Base-by-base conservation (phyloP, 1,140 invertebrate species). In the Bathynomus jamesi region DNA sequence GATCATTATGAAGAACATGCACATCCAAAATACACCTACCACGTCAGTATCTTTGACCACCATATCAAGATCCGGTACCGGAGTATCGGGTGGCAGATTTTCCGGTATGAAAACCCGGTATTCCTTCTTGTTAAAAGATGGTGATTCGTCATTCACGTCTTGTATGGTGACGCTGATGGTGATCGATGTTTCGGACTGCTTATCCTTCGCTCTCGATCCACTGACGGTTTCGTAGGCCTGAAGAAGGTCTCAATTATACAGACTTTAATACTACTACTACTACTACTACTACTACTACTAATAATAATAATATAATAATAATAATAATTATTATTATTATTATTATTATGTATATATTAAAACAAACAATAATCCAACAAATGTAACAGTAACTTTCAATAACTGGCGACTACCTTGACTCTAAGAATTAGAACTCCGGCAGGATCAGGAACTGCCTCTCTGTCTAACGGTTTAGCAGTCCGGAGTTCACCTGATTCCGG, bases 131-230 rank as follows among this genome's bases (percentile, higher is more conserved):
- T 80, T 79, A 78, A 87, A 86, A 61, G 79, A 79, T 0, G 95
- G 96, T 0, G 94, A 88, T 78, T 94, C 93, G 81, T 99, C 95
- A 82, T 98, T 98, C 0, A 96, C 92, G 83, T 96, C 95, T 79
- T 88, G 87, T 73, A 96, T 91, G 27, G 90, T 93, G 13, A 97
- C 87, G 0, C 87, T 92, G 10, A 92, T 89, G 27, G 78, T 76
- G 0, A 69, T 77, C 2, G 74, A 65, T 4, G 79, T 71, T 27
- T 72, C 71, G 10, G 77, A 71, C 25, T 76, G 71, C 0, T 61
- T 21, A 5, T 65, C 67, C 27, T 89, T 86, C 4, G 87, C 83
- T 21, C 88, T 87, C 13, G 84, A 80, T 0, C 89, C 91, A 79
- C 92, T 87, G 3, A 91, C 86, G 71, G 92, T 78, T 83, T 93